Conservation (phyloP, 2,888 invertebrate genomes). For the Cheiracanthium punctorium region DNA sequence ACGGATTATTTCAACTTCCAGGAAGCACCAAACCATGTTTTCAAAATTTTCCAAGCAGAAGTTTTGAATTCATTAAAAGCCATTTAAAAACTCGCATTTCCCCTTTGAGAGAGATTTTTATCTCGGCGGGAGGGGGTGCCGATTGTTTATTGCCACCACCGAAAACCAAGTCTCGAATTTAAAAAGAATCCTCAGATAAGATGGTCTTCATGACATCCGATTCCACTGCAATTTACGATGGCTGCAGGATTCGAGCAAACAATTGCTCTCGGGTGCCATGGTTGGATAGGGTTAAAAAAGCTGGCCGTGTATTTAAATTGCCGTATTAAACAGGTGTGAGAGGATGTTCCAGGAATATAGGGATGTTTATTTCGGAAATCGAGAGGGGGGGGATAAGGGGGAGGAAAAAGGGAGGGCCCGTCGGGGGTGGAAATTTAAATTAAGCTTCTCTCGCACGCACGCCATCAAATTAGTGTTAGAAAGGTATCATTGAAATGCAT, state of each 20-base stretch:
- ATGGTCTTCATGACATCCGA: background rate
- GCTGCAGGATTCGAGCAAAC: background rate
- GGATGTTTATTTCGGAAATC: background rate
- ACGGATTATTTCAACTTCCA: no score
- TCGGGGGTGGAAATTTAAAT: background rate
- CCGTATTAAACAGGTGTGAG: background rate
- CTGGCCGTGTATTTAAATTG: background rate
- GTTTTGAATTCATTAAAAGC: background rate
- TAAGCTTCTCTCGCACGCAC: background rate
- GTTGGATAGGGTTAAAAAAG: background rate
- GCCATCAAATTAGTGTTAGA: background rate
- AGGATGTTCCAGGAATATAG: background rate
- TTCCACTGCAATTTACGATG: background rate
- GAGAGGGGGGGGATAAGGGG: background rate
- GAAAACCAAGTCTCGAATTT: background rate
- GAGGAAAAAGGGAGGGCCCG: background rate
- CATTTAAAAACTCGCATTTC: background rate
- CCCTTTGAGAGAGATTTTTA: background rate
- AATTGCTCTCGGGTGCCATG: background rate
- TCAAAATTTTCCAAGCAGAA: background rate
- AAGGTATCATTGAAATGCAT: background rate
- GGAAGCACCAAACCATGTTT: no score
- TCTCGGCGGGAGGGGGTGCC: background rate
- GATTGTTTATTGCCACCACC: background rate
- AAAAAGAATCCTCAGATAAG: no score